Percentiles rank a stretch among this genome's conserved stretches.
Evolutionary conservation across 92 coral and sea anemone species (phyloP).

Genomic region (Muricea muricata): DNA sequence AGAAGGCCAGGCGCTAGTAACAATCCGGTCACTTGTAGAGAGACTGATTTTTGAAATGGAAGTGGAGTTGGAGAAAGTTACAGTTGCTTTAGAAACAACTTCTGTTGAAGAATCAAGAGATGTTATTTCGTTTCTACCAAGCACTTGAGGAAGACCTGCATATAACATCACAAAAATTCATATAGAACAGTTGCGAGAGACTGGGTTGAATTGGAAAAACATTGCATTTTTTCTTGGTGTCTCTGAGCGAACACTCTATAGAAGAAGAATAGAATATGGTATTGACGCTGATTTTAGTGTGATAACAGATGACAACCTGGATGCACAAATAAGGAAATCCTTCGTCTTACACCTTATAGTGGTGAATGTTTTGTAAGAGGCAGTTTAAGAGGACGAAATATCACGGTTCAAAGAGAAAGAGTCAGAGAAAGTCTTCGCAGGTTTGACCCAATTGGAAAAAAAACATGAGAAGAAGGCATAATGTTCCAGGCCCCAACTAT

Average conservation of each 20-base stretch:
- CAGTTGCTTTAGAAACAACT: no score
- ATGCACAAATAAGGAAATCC: neutral
- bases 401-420: conserved; percentile 24
- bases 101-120: no score
- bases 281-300: neutral
- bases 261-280: neutral
- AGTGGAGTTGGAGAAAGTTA: no score
- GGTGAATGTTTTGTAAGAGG: conserved; percentile 48
- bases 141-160: no score
- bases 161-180: no score
- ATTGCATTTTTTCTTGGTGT: neutral
- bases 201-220: neutral
- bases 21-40: no score
- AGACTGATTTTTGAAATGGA: no score
- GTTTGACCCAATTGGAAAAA: conserved; percentile 14
- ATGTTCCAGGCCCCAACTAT: conserved; percentile 44
- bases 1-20: no score
- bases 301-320: neutral
- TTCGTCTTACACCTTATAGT: conserved; percentile 63
- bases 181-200: no score
- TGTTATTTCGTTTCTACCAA: no score
- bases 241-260: neutral
- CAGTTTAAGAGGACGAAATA: conserved; percentile 22
- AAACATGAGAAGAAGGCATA: conserved; percentile 35
- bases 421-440: conserved; percentile 25